Conservation (phyloP, 2,113 vertebrate species). For the Hemichromis elongatus region DNA sequence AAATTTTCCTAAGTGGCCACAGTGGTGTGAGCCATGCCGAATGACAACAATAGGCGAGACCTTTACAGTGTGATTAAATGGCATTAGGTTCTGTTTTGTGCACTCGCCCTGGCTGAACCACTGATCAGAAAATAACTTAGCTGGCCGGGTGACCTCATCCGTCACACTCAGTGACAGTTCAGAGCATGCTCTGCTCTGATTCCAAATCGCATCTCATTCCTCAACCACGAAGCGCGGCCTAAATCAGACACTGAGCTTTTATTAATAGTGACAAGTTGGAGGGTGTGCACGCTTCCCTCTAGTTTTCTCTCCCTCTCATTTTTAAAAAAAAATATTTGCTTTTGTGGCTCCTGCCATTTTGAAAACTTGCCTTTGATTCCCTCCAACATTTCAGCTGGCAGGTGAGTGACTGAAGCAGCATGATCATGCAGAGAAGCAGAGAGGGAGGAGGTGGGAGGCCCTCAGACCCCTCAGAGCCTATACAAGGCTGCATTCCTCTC, state of each 20-base stretch:
- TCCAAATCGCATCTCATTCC: constrained; percentile 57
- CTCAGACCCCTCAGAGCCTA: constrained; percentile 53
- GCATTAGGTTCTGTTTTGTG: constrained; percentile 25
- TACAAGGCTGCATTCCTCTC: constrained; percentile 68
- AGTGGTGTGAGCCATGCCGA: not conserved
- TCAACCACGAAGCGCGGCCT: constrained; percentile 29
- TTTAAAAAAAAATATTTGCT: not conserved
- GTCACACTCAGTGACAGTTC: constrained; percentile 31
- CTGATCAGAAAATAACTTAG: constrained; percentile 52
- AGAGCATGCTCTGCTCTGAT: constrained; percentile 35
- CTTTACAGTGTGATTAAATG: constrained; percentile 19
- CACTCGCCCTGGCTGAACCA: not conserved
- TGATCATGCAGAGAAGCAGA: constrained; percentile 62
- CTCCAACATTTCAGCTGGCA: constrained; percentile 65
- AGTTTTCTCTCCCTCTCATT: not conserved
- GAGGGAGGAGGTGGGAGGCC: constrained; percentile 17
- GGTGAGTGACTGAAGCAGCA: constrained; percentile 74
- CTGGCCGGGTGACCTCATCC: constrained; percentile 37
- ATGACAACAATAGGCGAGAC: constrained; percentile 10
- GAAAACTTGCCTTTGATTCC: constrained; percentile 39
- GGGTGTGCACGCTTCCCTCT: constrained; percentile 22
- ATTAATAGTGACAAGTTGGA: constrained; percentile 68
- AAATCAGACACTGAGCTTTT: constrained; percentile 63
- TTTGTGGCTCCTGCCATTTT: constrained; percentile 46
- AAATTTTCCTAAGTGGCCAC: not conserved